Evolutionary conservation across 1,140 invertebrate genomes (phyloP).

Genomic region (Hylaeus anthracinus): DNA sequence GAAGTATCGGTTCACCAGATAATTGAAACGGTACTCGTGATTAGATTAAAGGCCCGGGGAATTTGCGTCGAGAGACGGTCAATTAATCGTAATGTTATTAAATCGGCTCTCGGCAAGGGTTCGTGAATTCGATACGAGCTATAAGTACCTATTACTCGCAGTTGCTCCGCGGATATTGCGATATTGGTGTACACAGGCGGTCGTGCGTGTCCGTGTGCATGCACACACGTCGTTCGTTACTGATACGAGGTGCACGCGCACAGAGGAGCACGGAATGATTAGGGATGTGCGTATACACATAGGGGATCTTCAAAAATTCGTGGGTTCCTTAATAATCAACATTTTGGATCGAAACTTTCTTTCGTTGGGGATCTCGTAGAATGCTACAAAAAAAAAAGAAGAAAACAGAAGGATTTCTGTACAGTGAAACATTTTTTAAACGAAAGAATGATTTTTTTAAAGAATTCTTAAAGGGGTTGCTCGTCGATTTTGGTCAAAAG

Average conservation of each 20-base stretch:
- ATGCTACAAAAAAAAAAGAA: no score
- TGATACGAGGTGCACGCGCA: background rate
- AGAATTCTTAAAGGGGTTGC: no score
- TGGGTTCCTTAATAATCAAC: no score
- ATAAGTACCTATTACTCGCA: slow-evolving; percentile 40
- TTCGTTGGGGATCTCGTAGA: no score
- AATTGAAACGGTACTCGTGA: slow-evolving; percentile 45
- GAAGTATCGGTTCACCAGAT: background rate
- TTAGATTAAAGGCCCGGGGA: slow-evolving; percentile 12
- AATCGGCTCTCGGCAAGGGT: slow-evolving; percentile 21
- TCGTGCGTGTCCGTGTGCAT: background rate
- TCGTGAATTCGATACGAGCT: slow-evolving; percentile 49
- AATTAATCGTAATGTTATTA: slow-evolving; percentile 51
- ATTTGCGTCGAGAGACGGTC: slow-evolving; percentile 12
- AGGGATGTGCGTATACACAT: background rate
- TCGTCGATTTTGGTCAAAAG: no score
- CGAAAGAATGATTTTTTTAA: no score
- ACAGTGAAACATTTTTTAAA: no score
- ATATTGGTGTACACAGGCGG: background rate
- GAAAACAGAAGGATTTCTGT: no score
- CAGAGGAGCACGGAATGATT: no score
- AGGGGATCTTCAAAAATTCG: no score
- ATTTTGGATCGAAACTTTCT: no score
- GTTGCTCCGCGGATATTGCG: slow-evolving; percentile 35
- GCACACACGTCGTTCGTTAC: background rate